These are phyloP conservation scores for Amblyornis subalaris DNA, from an alignment of 2,113 vertebrate genomes.

Conservation along the genomic window DNA sequence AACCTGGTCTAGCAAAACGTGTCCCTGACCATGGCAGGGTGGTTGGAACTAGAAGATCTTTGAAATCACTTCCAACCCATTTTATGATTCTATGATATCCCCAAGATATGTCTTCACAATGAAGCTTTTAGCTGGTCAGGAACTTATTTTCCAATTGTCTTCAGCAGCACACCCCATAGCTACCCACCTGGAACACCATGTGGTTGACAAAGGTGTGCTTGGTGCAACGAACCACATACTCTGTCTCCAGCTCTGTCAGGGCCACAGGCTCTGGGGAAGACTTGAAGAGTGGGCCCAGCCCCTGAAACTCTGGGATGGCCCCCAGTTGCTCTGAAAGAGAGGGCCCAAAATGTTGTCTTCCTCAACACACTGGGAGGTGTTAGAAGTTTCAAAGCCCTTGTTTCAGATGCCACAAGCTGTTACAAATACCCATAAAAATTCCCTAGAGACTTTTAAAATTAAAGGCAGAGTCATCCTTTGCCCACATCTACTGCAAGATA, in stretches of 20 bases:
- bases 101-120: not conserved
- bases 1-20: not conserved
- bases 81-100: not conserved
- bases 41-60: not conserved
- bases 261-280: constrained; percentile 78
- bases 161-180: not conserved
- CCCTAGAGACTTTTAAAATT: not conserved
- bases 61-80: not conserved
- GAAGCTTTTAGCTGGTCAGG: not conserved
- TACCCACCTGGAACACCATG: constrained; percentile 81
- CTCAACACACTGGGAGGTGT: not conserved
- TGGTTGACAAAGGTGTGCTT: constrained; percentile 76
- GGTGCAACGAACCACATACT: constrained; percentile 79
- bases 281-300: constrained; percentile 77
- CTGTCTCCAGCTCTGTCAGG: constrained; percentile 80
- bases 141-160: not conserved
- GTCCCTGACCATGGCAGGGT: not conserved
- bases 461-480: not conserved
- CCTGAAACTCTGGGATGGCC: constrained; percentile 75
- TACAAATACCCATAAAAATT: not conserved
- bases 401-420: not conserved
- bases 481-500: not conserved
- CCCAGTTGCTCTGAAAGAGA: constrained; percentile 77
- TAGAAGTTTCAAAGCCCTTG: not conserved
- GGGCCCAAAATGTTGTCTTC: not conserved